Evolutionary conservation across 2,797 vertebrate species (phyloP), one percentile per base, ranked within the genome.

Genomic region (Neosilurus hyrtlii): DNA sequence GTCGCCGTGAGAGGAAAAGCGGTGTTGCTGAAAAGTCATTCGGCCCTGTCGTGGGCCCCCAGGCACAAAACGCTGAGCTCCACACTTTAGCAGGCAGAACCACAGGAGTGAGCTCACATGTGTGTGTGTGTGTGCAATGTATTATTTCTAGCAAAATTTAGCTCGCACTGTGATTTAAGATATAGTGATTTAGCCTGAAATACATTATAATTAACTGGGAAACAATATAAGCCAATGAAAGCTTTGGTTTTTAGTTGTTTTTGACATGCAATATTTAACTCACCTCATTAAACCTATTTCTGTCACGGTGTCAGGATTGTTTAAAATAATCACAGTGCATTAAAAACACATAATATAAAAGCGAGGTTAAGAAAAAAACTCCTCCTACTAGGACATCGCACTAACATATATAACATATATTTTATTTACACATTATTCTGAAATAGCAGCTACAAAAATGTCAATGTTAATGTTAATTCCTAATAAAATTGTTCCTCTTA

Each of bases 1-100:
- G 91, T 92, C 91, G 88, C 92, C 91, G 92, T 92, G 89, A 93
- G 93, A 91, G 90, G 89, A 81, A 72, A 81, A 61, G 80, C 24
- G 89, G 88, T 92, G 92, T 94, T 93, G 93, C 92, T 93, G 94
- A 92, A 94, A 94, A 92, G 84, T 85, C 88, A 91, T 88, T 90
- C 87, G 89, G 85, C 86, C 86, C 88, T 91, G 89, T 87, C 82
- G 75, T 83, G 51, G 74, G 84, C 62, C 89, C 90, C 90, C 89
- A 92, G 92, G 92, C 91, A n/a, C 92, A 35, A 88, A 91, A 89
- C 87, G 89, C 93, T 94, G 91, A 94, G 89, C 92, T 93, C 92
- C 91, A 90, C 78, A 76, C 62, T 72, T 88, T 87, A 90, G 86
- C 88, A 87, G 86, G 84, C 61, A 67, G 68, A 71, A 66, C 51